phyloP scores from a whole-genome alignment of 1,140 invertebrate genomes.

The Cheumatopsyche charites region DNA sequence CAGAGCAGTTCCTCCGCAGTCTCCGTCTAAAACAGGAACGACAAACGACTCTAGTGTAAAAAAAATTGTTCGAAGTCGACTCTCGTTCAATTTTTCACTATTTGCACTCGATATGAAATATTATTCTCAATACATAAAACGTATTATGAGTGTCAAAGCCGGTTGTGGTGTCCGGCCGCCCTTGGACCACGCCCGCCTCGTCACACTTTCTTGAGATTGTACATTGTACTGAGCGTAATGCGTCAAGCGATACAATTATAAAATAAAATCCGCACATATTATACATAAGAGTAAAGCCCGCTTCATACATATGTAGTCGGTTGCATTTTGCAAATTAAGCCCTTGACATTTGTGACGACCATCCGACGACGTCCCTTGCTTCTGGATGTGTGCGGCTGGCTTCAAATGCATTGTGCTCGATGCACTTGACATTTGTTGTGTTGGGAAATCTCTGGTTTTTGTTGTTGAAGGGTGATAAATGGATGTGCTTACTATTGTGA shows the following conservation, averaged over 20 bases:
- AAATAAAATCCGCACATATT: background rate
- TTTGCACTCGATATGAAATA: background rate
- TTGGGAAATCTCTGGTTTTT: no score
- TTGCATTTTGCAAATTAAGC: background rate
- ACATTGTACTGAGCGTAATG: background rate
- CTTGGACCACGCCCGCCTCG: slow-evolving; percentile 36
- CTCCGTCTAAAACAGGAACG: background rate
- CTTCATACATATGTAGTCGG: background rate
- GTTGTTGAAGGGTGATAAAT: no score
- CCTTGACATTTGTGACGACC: slow-evolving; percentile 13
- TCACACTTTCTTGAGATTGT: slow-evolving; percentile 31
- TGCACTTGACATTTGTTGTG: no score
- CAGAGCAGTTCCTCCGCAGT: background rate
- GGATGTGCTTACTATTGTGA: no score
- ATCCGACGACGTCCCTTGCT: no score
- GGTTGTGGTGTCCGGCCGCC: slow-evolving; percentile 35
- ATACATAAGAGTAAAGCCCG: background rate
- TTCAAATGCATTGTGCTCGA: no score
- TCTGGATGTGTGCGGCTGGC: no score
- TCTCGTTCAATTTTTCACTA: background rate
- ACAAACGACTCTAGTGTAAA: background rate
- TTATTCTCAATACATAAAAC: background rate
- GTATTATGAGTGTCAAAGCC: background rate
- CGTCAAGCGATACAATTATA: slow-evolving; percentile 17
- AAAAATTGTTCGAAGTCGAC: background rate